Evolutionary conservation across 2,888 invertebrate genomes (phyloP).

Genomic region (Zaprionus lineosus): DNA sequence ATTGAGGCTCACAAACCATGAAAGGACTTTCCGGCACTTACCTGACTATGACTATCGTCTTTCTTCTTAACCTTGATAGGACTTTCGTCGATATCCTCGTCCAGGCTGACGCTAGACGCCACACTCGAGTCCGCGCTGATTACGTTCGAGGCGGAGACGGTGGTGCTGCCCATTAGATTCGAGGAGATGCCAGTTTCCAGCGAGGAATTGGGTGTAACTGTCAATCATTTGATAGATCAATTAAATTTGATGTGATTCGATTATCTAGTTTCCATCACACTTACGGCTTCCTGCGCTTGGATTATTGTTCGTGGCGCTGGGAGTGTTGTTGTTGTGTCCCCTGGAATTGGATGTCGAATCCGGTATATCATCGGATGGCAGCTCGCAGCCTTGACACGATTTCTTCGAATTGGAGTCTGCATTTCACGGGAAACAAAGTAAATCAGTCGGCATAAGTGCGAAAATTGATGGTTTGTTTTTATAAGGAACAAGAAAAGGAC

Average conservation of each 20-base stretch:
- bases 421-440: constrained; percentile 44
- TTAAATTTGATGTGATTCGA: not conserved
- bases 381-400: constrained; percentile 90
- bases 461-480: constrained; percentile 70
- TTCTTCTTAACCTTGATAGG: constrained; percentile 83
- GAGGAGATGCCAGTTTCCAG: constrained; percentile 82
- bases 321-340: constrained; percentile 91
- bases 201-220: constrained; percentile 83
- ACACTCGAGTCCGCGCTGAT: constrained; percentile 84
- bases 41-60: constrained; percentile 80
- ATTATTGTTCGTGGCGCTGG: constrained; percentile 90
- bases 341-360: constrained; percentile 86
- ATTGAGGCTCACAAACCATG: too few relatives aligned
- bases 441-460: constrained; percentile 48
- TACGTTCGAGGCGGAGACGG: constrained; percentile 84
- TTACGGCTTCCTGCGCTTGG: constrained; percentile 84
- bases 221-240: not conserved
- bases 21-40: too few relatives aligned
- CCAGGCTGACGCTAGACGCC: constrained; percentile 83
- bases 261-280: constrained; percentile 23
- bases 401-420: constrained; percentile 86
- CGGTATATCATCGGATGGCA: constrained; percentile 88
- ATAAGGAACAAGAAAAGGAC: constrained; percentile 24
- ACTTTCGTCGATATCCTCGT: constrained; percentile 82
- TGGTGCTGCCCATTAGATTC: constrained; percentile 90